phyloP scores from a whole-genome alignment of 2,113 vertebrate genomes.

The Pseudorectes ferrugineus region DNA sequence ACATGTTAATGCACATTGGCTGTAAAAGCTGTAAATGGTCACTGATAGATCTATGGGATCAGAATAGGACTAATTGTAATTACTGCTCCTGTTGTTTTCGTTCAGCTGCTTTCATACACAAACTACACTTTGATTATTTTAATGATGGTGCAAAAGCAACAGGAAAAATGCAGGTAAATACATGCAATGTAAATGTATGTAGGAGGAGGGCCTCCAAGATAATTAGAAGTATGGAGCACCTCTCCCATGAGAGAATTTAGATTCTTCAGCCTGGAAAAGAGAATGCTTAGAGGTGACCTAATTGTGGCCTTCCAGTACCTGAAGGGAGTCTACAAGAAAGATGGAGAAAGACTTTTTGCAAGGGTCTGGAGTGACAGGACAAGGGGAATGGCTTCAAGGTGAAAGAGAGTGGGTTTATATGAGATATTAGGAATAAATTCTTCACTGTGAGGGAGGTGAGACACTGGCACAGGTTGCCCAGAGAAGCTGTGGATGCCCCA shows the following conservation, averaged over 20 bases:
- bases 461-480: neutral
- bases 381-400: neutral
- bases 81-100: neutral
- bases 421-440: neutral
- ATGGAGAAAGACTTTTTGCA: neutral
- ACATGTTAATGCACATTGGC: neutral
- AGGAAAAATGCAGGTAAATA: neutral
- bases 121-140: neutral
- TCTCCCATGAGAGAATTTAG: neutral
- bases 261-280: neutral
- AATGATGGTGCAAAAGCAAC: neutral
- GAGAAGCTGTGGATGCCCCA: neutral
- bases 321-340: neutral
- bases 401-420: neutral
- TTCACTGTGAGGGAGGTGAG: neutral
- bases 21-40: neutral
- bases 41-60: neutral
- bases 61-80: neutral
- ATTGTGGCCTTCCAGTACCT: neutral
- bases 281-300: neutral
- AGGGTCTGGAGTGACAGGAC: neutral
- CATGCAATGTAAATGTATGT: neutral
- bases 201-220: too few species aligned
- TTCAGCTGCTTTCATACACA: neutral
- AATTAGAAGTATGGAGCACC: neutral